phyloP scores from a whole-genome alignment of 1,140 invertebrate genomes.

The Ruditapes philippinarum region DNA sequence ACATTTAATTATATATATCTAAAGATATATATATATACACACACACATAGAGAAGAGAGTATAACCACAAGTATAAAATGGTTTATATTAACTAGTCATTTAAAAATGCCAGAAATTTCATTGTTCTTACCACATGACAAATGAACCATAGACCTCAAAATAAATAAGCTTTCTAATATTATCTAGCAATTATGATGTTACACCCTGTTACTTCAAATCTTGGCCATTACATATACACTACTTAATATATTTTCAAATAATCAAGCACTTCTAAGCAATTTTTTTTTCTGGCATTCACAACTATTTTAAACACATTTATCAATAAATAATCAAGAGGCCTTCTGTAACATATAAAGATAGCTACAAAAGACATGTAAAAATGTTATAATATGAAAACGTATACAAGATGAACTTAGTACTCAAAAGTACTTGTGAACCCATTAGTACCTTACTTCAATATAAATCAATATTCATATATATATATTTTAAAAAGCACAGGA shows the following conservation, averaged over 20 bases:
- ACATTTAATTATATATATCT: no score
- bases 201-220: no score
- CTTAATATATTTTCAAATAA: no score
- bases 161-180: no score
- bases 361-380: constrained; percentile 14
- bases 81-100: neutral
- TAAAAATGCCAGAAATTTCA: no score
- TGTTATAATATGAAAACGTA: neutral
- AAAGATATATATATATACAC: no score
- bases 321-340: constrained; percentile 4
- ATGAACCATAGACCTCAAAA: no score
- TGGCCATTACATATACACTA: no score
- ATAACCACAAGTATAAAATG: neutral
- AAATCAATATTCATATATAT: constrained; percentile 46
- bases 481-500: constrained; percentile 35
- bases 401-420: constrained; percentile 4
- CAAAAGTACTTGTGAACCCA: neutral
- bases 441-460: constrained; percentile 10
- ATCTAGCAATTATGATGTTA: no score
- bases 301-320: neutral
- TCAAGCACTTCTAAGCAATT: neutral
- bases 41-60: neutral
- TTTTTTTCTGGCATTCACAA: neutral
- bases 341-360: constrained; percentile 1
- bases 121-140: no score